Conservation (phyloP, 1,140 invertebrate genomes). For the Calephelis virginiensis region DNA sequence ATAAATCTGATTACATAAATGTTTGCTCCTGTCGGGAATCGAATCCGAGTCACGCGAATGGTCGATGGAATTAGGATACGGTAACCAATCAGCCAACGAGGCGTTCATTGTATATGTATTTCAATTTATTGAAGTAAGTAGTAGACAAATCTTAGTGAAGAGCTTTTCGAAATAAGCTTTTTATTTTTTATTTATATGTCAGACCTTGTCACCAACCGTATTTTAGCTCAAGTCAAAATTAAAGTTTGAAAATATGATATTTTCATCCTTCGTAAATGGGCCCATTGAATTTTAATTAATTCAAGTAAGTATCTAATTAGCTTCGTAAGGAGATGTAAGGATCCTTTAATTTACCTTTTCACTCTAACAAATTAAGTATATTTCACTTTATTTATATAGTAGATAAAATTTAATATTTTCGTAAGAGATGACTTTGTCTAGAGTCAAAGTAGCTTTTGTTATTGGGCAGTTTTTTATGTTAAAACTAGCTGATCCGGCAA, state of each 20-base stretch:
- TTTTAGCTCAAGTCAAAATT: neutral
- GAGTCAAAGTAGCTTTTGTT: neutral
- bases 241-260: constrained; percentile 8
- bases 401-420: neutral
- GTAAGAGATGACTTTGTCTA: neutral
- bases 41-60: too few species aligned
- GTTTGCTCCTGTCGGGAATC: too few species aligned
- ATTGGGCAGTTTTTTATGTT: too few species aligned
- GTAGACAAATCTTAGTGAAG: too few species aligned
- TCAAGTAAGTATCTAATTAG: constrained; percentile 7
- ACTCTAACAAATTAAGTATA: neutral
- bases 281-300: constrained; percentile 9
- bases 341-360: neutral
- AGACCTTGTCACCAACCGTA: neutral
- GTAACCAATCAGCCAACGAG: too few species aligned
- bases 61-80: too few species aligned
- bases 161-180: too few species aligned
- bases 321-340: neutral
- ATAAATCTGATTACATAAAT: too few species aligned
- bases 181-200: neutral
- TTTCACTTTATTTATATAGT: neutral
- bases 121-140: too few species aligned
- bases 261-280: neutral
- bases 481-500: too few species aligned
- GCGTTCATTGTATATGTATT: too few species aligned